Percentiles rank a stretch among this genome's conserved stretches.
Conservation (phyloP, 2,113 vertebrate species). For the Enhydra lutris region DNA sequence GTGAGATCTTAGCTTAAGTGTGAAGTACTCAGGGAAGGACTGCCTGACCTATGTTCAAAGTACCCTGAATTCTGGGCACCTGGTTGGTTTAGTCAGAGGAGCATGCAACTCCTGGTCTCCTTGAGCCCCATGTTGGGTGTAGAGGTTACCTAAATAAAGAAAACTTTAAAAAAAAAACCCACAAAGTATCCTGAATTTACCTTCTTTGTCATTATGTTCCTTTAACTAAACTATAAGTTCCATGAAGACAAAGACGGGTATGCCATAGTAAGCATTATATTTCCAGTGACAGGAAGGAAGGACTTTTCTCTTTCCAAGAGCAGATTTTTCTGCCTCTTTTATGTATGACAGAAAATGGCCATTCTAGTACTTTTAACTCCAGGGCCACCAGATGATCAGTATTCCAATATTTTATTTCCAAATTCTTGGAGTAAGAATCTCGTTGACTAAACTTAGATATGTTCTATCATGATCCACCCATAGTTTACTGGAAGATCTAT, state of each 20-base stretch:
- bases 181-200: background rate
- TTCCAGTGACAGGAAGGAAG: background rate
- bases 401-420: background rate
- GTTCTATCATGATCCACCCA: background rate
- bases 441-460: background rate
- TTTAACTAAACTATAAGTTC: background rate
- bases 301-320: background rate
- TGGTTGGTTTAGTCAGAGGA: background rate
- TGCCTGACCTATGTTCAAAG: background rate
- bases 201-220: background rate
- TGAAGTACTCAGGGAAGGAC: background rate
- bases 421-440: background rate
- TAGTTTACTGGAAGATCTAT: background rate
- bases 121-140: background rate
- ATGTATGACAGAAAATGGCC: background rate
- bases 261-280: background rate
- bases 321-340: background rate
- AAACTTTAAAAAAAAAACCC: background rate
- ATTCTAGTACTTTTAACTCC: background rate
- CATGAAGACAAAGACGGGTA: background rate
- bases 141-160: background rate
- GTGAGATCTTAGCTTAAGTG: background rate
- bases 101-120: background rate
- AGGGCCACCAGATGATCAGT: background rate
- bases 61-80: background rate